Evolutionary conservation across 2,113 vertebrate genomes (phyloP), one percentile per base, ranked within the genome.

Genomic region (Gasterosteus nipponicus): DNA sequence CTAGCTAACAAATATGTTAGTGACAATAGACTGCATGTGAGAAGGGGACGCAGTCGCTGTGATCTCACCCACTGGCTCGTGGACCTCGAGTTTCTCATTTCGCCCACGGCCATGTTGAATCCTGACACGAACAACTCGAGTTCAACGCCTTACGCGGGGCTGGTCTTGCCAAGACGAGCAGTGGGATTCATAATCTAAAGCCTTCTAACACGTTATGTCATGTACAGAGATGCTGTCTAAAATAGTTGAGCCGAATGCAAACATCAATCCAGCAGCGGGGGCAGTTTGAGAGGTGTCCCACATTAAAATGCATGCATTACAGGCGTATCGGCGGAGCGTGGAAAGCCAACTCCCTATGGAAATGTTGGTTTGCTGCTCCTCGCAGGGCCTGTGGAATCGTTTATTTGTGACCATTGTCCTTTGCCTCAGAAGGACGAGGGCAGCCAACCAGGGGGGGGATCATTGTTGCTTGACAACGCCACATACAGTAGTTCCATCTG

Each of bases 361-460:
- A 82, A 84, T 75, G 85, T 82, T 87, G 85, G 83, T 85, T 89
- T 91, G 83, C 83, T 73, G 86, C 86, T 71, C 73, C 79, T 87
- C 71, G 26, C 29, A 15, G 85, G 74, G 79, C 57, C 75, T 3
- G 74, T 79, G 62, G 70, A 80, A 53, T 57, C 70, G 64, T 73
- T 73, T 81, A 81, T 87, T 85, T 85, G 83, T 75, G 87, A 88
- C 82, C 81, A 42, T 47, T 54, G 89, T 90, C 90, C 88, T 90
- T 82, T 89, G 75, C 64, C 71, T 88, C 80, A 90, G 86, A 93
- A 93, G 89, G 89, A 93, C 89, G 80, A 88, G 84, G 22, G 60
- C 87, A 81, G 56, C 81, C 83, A 74, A 85, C 82, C 79, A 56
- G 69, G 57, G 75, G 82, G 59, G 69, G 57, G 75, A 82, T 80